These are phyloP conservation scores for Hydrozoanthus tunicans DNA, from an alignment of 64 coral and sea anemone genomes.

Conservation along the genomic window DNA sequence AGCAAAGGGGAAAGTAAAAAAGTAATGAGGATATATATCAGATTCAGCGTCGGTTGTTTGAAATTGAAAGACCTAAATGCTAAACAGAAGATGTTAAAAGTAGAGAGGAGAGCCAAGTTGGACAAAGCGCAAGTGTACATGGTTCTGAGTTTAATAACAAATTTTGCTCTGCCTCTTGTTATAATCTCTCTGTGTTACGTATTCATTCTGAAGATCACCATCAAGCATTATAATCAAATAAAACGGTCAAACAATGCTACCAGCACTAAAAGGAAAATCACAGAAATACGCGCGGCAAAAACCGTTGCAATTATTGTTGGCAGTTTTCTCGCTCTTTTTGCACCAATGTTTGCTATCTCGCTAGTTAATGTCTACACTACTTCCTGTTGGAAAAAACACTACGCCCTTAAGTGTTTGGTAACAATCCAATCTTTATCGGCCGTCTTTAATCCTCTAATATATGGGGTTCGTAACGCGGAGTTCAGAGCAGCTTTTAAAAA, in stretches of 20 bases:
- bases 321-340: slow-evolving; percentile 20
- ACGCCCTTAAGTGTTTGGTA: neutral
- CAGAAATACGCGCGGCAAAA: slow-evolving; percentile 31
- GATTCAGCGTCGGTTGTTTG: neutral
- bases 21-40: neutral
- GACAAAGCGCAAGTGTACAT: neutral
- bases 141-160: neutral
- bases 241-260: neutral
- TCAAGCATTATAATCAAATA: slow-evolving; percentile 11
- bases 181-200: slow-evolving; percentile 21
- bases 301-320: slow-evolving; percentile 5
- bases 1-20: no score
- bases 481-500: slow-evolving; percentile 28
- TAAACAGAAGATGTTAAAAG: neutral
- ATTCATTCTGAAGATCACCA: neutral
- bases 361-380: neutral
- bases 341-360: neutral
- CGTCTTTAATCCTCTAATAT: slow-evolving; percentile 33
- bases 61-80: neutral
- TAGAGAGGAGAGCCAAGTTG: neutral
- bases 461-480: neutral
- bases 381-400: neutral
- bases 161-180: slow-evolving; percentile 1
- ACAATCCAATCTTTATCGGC: neutral
- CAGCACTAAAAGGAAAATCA: neutral